A percentile compares a stretch with the other conserved stretches of the same genome.
phyloP scores from a whole-genome alignment of 1,140 invertebrate genomes.

The Bombus haemorrhoidalis region DNA sequence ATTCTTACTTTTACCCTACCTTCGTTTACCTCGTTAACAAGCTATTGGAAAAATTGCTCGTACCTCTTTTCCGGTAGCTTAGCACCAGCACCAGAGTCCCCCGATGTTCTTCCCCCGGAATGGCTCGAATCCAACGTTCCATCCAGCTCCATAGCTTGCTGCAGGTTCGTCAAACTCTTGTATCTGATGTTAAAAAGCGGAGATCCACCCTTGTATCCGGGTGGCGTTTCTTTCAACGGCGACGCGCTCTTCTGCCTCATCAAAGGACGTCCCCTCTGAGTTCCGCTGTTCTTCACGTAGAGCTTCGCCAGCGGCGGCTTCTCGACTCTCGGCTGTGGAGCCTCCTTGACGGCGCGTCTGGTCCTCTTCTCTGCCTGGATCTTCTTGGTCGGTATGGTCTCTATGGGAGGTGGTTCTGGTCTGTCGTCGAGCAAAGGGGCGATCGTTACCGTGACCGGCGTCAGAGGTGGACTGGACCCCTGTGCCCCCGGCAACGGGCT shows the following conservation, averaged over 20 bases:
- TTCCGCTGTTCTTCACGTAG: constrained; percentile 89
- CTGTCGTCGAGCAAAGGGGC: constrained; percentile 84
- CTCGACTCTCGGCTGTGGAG: constrained; percentile 78
- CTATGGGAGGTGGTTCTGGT: constrained; percentile 94
- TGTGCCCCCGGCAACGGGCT: constrained; percentile 60
- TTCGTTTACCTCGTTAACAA: background rate
- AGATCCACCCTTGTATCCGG: constrained; percentile 88
- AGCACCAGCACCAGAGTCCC: constrained; percentile 90
- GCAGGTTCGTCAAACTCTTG: constrained; percentile 91
- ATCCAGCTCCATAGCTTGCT: constrained; percentile 89
- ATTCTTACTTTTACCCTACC: too few species aligned
- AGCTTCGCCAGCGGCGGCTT: constrained; percentile 86
- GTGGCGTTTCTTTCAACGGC: constrained; percentile 87
- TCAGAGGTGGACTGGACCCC: constrained; percentile 70
- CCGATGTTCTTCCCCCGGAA: constrained; percentile 92
- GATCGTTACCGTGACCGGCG: constrained; percentile 77
- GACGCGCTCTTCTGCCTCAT: constrained; percentile 89
- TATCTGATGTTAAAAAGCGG: constrained; percentile 92
- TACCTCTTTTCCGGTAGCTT: constrained; percentile 91
- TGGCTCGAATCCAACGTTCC: constrained; percentile 94
- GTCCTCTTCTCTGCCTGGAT: constrained; percentile 88
- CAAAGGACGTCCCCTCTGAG: constrained; percentile 86
- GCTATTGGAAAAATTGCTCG: background rate
- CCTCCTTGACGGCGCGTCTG: constrained; percentile 82
- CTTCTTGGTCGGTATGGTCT: constrained; percentile 94